Conservation (phyloP, 2,113 vertebrate species). For the Pogona vitticeps region DNA sequence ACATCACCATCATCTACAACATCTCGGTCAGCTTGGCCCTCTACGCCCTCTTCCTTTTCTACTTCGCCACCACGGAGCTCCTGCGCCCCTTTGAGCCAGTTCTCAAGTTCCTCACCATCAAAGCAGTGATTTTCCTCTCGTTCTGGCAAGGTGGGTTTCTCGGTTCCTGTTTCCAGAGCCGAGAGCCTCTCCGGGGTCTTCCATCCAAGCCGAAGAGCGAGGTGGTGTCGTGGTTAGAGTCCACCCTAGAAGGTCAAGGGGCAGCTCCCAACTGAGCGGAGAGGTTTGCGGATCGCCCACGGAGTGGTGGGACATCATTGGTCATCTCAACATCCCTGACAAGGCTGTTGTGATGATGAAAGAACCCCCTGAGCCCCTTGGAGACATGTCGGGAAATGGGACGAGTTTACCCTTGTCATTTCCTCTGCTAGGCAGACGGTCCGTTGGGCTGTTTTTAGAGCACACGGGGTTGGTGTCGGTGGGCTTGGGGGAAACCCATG, state of each 20-base stretch:
- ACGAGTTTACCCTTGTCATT: neutral
- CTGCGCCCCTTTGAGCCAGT: constrained; percentile 89
- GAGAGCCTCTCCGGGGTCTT: no score
- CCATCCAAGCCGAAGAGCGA: neutral
- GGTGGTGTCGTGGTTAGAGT: no score
- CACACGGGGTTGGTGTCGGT: neutral
- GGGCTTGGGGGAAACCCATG: neutral
- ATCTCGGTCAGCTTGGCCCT: constrained; percentile 92
- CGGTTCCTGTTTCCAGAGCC: neutral
- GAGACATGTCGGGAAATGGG: neutral
- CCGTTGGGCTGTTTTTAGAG: neutral
- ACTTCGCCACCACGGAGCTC: constrained; percentile 91
- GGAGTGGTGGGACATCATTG: neutral
- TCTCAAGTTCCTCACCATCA: constrained; percentile 97
- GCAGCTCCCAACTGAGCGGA: neutral
- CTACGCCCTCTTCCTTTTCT: constrained; percentile 94
- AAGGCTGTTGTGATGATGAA: no score
- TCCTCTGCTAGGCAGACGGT: neutral
- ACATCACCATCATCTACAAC: constrained; percentile 95
- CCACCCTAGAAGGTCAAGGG: no score
- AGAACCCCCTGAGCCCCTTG: neutral
- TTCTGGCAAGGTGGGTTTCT: constrained; percentile 93
- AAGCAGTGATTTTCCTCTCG: constrained; percentile 95
- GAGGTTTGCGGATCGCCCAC: neutral
- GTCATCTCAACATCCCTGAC: neutral